Evolutionary conservation across 2,888 invertebrate genomes (phyloP), one percentile per base, ranked within the genome.

Genomic region (Drosophila barbarae): DNA sequence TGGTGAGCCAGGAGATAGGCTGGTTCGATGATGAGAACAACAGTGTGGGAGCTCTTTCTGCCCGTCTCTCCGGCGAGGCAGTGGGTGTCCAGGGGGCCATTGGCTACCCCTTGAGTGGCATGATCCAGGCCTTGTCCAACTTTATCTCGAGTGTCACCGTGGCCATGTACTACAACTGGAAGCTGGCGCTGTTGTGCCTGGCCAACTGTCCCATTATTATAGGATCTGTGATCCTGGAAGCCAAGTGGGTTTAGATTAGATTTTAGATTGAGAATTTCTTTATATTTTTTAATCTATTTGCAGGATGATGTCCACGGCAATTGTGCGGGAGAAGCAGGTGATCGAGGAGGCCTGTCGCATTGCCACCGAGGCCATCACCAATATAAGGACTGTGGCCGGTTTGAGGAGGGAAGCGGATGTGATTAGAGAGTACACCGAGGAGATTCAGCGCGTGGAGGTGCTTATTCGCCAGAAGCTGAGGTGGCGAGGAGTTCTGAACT

Each of bases 21-120:
- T 95, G 94, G 93, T 95, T 93, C 87, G 95, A 95, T 84, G 90
- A 93, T 36, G 91, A 93, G 0, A 76, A 86, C 1, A 94, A 95
- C 85, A 93, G 93, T 2, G 92, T 93, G 1, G 95, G 95, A 0
- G 92, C 94, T 0, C 84, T 95, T 0, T 93, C 94, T 50, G 92
- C 93, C 0, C 90, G 94, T 13, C 88, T 95, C 0, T 93, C 94
- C 0, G 93, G 94, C 0, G 95, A 95, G 82, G 93, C 94, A 0
- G 92, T 94, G 0, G 93, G 92, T 2, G 93, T 95, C 0, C 94
- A 94, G 85, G 94, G 94, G 13, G 94, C 94, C 1, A 93, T 94
- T 0, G 94, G 94, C 0, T 93, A 92, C 44, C 90, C 94, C 0
- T 90, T 94, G 15, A 94, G 94, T 4, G 92, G 93, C 0, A 90